Evolutionary conservation across 2,797 vertebrate genomes (phyloP).

Genomic region (Thripadectes ignobilis): DNA sequence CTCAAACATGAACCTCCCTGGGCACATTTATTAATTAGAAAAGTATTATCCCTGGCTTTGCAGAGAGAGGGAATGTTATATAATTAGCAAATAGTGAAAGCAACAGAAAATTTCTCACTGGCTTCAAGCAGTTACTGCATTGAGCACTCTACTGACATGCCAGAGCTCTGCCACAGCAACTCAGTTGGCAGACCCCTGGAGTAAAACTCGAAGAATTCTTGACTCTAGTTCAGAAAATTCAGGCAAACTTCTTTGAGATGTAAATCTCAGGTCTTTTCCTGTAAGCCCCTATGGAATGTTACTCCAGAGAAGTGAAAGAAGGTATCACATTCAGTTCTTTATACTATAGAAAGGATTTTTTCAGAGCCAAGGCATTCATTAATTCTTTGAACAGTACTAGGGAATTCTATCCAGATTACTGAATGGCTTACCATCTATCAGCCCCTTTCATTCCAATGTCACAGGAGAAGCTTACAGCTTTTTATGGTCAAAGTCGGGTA

Average conservation of each 20-base stretch:
- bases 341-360: neutral
- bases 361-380: neutral
- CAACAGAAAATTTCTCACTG: neutral
- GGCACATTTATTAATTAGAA: conserved; percentile 17
- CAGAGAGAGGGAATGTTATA: neutral
- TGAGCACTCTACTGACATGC: neutral
- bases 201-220: neutral
- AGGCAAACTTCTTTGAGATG: neutral
- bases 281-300: neutral
- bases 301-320: neutral
- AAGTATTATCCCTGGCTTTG: conserved; percentile 16
- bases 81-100: neutral
- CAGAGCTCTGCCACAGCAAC: neutral
- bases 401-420: neutral
- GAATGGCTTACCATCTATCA: neutral
- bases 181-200: neutral
- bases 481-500: neutral
- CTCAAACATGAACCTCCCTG: neutral
- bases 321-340: neutral
- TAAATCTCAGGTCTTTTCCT: neutral
- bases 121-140: neutral
- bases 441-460: neutral
- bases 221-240: neutral
- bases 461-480: conserved; percentile 1
- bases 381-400: neutral